Base-by-base conservation (phyloP, 2,888 invertebrate genomes). In the Cerastis rubricosa region DNA sequence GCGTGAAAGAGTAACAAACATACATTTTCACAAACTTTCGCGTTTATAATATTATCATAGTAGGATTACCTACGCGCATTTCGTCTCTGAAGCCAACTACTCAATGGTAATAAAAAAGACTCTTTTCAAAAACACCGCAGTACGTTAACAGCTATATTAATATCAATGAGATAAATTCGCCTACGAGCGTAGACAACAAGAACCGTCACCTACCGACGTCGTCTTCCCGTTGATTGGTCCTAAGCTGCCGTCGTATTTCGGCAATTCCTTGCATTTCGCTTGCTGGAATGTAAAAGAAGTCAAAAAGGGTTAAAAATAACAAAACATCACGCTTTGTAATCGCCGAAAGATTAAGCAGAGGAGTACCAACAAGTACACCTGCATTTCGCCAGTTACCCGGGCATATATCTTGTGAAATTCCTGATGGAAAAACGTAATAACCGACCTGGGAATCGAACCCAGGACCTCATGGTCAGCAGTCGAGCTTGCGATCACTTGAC, bases 221-320 rank as follows among this genome's bases (percentile, higher is more conserved):
- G 98, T 98, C 91, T 98, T 97, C 57, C 98, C 98, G 89, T 98
- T 98, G 88, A 98, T 97, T 63, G 97, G 97, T 47, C 98, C 98
- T 89, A 97, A 95, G 90, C 97, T 98, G 69, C 97, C 97, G 89
- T 98, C 98, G 90, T 98, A 98, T 92, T 98, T 97, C 47, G 98
- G 98, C 86, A 98, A 94, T 94, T 98, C 98, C 96, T 98, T 98
- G 96, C 98, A 98, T 94, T 98, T 97, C n/a, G 98, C 98, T 97
- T 98, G 98, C 97, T 98, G 96, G 25, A 97, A 97, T n/a, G 96
- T 87, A 75, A 65, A 78, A 77, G 75, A 64, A 17, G 9, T 80
- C 43, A 75, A 59, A 59, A 71, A 29, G 4, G 35, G 35, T 35
- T 35, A 35, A 35, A 35, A 35, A 35, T 35, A 35, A 35, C 35